Base-by-base conservation (phyloP, 1,140 invertebrate species). In the Penaeus chinensis region DNA sequence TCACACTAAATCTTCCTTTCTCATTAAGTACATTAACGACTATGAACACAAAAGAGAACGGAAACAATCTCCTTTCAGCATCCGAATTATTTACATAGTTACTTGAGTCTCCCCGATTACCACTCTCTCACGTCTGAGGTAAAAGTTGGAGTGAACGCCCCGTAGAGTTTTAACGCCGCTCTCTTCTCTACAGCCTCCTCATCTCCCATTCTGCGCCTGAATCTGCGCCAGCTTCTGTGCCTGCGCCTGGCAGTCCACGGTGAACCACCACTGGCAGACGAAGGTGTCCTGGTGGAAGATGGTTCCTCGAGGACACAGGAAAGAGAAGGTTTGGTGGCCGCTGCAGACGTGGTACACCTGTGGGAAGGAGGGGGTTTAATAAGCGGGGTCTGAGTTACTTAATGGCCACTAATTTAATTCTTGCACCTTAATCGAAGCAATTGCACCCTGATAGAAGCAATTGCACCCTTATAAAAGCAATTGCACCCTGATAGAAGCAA, bases 251-350 rank as follows among this genome's bases (percentile, higher is more conserved):
- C 88, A 89, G 79, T 89, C 85, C 42, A 89, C 88, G 18, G 80
- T 89, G 79, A 82, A 89, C 88, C 95, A 96, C 96, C 96, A 97
- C 92, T 97, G 96, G 92, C 96, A 97, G 66, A 97, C 96, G 69
- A 96, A 94, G 10, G 91, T 91, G 65, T 94, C 92, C 92, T 96
- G 95, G 92, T 97, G 97, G 93, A 97, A 97, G 71, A 97, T 95
- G 0, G 96, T 97, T 42, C 96, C 96, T 91, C 96, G 95, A 11
- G 96, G 96, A 91, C 96, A 97, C 0, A 97, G 93, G 93, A 97
- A 97, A 77, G 96, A 96, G 66, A 87, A 87, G 61, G 76, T 83
- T 69, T 87, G 86, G 62, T 63, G 42, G 7, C 69, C 69, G 66
- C 62, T 83, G 27, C 86, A 87, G 47, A 87, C 71, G 86, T 87